Base-by-base conservation (phyloP, 2,888 invertebrate genomes). In the Apotomis turbidana region DNA sequence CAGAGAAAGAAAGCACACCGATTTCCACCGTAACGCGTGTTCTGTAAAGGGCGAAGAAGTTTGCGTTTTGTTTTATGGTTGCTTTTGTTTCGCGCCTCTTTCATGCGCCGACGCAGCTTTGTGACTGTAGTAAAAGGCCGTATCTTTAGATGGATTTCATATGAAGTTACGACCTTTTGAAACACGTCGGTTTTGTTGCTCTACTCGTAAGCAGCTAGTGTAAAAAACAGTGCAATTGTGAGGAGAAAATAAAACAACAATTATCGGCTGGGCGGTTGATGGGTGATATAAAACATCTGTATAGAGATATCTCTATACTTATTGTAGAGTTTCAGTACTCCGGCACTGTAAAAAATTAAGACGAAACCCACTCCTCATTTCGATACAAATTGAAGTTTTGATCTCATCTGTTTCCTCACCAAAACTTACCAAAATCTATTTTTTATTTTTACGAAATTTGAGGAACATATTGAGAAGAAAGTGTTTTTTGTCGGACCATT, bases 71-170 rank as follows among this genome's bases (percentile, higher is more conserved):
- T 79, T 90, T 91, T 90, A 91, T 80, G 87, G 86, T 74, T 68
- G 76, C 82, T 85, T 89, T 90, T 90, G 89, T 90, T 85, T 81
- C 80, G 84, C 77, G 74, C 75, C 74, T 80, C 79, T 84, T 86
- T 83, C 81, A 85, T 83, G 82, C 81, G 81, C 84, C 85, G 84
- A 81, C 83, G 75, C 58, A 3, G 62, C 74, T 58, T 27, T 27
- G 27, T 27, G 27, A 27, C 27, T 27, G 27, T 27, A 27, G 27
- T 27, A 27, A 27, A 27, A 27, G 27, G 27, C 27, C 27, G 27
- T 27, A 27, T 27, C 2, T 27, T 27, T 27, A 27, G 2, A 27
- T 27, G 2, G 27, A 2, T 27, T 27, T 27, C 27, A 27, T 27
- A 27, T 27, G 27, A 27, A 27, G 27, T 27, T 27, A 27, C 27